Evolutionary conservation across 1,140 invertebrate genomes (phyloP).

Genomic region (Atopsyche davidsoni): DNA sequence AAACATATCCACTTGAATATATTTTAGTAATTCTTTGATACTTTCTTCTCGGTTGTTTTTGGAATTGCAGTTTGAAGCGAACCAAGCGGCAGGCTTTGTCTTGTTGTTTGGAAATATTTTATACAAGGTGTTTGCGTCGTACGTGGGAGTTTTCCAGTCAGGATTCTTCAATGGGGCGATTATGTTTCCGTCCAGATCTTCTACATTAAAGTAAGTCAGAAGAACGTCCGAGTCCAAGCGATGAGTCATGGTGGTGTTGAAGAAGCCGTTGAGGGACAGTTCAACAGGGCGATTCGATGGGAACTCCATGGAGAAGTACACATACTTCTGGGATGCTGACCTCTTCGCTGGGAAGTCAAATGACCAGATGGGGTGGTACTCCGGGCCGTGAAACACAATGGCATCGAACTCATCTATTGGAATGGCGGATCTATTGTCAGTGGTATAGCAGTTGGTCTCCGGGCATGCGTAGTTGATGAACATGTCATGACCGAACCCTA

Average conservation of each 20-base stretch:
- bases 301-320: slow-evolving; percentile 28
- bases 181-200: slow-evolving; percentile 28
- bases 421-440: slow-evolving; percentile 13
- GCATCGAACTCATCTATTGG: slow-evolving; percentile 38
- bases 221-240: slow-evolving; percentile 57
- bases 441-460: slow-evolving; percentile 16
- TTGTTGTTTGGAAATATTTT: slow-evolving; percentile 29
- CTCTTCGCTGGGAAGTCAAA: slow-evolving; percentile 2
- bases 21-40: slow-evolving; percentile 48
- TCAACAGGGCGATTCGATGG: slow-evolving; percentile 34
- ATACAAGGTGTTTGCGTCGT: neutral
- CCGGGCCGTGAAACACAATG: slow-evolving; percentile 38
- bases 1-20: slow-evolving; percentile 59
- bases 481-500: slow-evolving; percentile 16
- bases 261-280: slow-evolving; percentile 32
- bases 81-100: slow-evolving; percentile 50
- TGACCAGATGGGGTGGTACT: slow-evolving; percentile 29
- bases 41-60: slow-evolving; percentile 47
- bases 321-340: slow-evolving; percentile 18
- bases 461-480: slow-evolving; percentile 17
- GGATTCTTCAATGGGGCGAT: slow-evolving; percentile 30
- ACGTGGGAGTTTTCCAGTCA: slow-evolving; percentile 18
- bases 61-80: slow-evolving; percentile 56
- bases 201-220: slow-evolving; percentile 52
- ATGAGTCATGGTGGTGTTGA: slow-evolving; percentile 58